These are phyloP conservation scores for Pelobates fuscus DNA, from an alignment of 2,113 vertebrate species.

Conservation along the genomic window DNA sequence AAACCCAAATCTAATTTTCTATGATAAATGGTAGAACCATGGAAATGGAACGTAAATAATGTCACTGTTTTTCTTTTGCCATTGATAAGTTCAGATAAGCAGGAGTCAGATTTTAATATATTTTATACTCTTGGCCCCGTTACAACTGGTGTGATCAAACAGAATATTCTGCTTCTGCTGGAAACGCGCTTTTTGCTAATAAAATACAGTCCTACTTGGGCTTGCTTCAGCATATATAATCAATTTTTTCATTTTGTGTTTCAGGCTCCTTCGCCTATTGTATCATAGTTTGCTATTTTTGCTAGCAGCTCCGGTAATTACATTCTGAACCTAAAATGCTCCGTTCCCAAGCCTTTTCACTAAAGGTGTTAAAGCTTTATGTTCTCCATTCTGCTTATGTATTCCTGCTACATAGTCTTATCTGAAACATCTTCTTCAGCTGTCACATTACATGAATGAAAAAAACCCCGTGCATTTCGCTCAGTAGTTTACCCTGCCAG, in stretches of 20 bases:
- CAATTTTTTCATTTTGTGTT: neutral
- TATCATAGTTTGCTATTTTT: neutral
- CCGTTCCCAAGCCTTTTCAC: neutral
- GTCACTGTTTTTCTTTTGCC: neutral
- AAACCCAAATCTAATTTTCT: neutral
- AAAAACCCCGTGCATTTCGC: conserved; percentile 32
- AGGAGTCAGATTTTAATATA: neutral
- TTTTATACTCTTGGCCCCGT: neutral
- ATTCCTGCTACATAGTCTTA: conserved; percentile 55
- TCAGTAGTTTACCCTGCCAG: conserved; percentile 34
- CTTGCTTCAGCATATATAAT: neutral
- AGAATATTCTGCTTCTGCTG: neutral
- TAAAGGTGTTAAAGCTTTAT: neutral
- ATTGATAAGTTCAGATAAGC: neutral
- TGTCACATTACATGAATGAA: conserved; percentile 56
- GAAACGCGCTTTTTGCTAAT: neutral
- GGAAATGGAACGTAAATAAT: neutral
- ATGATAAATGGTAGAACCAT: neutral
- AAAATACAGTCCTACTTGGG: neutral
- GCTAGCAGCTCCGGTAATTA: neutral
- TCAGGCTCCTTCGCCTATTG: neutral
- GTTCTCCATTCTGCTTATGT: conserved; percentile 53
- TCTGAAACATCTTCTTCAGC: conserved; percentile 56
- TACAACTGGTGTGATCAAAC: neutral
- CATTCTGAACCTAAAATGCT: neutral